Evolutionary conservation across 2,797 vertebrate species (phyloP).

Genomic region (Leptoclinus maculatus): DNA sequence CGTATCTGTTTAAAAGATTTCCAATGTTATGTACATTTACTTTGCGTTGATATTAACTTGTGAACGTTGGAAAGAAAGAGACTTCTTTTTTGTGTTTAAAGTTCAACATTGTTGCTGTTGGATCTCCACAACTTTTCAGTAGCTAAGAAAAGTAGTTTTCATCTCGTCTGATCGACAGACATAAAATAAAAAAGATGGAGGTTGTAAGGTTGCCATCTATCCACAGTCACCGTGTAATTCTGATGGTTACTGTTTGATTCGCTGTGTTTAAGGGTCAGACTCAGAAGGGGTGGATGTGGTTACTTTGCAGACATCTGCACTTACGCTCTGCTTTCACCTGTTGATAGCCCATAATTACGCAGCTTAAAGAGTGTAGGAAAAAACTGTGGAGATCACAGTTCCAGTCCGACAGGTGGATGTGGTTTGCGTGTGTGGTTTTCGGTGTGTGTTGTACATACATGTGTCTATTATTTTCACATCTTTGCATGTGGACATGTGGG

Average conservation of each 20-base stretch:
- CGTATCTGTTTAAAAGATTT: neutral
- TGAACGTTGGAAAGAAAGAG: neutral
- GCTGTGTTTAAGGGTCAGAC: conserved; percentile 35
- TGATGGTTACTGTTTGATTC: conserved; percentile 49
- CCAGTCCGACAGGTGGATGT: conserved; percentile 65
- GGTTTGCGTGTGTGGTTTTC: conserved; percentile 42
- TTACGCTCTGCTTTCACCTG: conserved; percentile 62
- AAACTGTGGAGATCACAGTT: conserved; percentile 64
- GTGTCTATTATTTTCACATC: conserved; percentile 45
- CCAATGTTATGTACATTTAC: neutral
- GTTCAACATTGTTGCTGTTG: neutral
- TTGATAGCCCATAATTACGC: conserved; percentile 65
- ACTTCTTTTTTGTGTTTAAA: neutral
- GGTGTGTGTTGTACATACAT: neutral
- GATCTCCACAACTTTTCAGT: neutral
- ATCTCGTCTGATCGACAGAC: neutral
- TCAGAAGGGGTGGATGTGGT: conserved; percentile 36
- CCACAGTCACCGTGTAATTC: conserved; percentile 20
- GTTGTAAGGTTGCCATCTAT: conserved; percentile 21
- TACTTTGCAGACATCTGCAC: conserved; percentile 58
- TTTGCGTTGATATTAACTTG: neutral
- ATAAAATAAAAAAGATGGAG: neutral
- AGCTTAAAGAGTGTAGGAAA: conserved; percentile 36
- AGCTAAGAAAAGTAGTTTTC: neutral
- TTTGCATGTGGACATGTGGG: conserved; percentile 29